Conservation (phyloP, 2,113 vertebrate genomes). For the Seriola aureovittata region DNA sequence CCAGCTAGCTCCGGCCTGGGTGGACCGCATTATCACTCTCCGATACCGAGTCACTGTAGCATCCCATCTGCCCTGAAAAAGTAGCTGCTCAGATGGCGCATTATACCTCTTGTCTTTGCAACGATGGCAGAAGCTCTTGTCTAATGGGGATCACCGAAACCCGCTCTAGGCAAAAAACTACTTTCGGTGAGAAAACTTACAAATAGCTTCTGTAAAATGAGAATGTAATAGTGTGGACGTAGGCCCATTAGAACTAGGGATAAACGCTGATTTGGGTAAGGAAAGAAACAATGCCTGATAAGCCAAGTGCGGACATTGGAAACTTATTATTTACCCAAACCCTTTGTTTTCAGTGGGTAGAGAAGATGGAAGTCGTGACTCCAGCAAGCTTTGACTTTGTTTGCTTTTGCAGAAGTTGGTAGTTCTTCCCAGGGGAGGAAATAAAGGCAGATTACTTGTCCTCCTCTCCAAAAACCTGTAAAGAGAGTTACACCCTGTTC, state of each 20-base stretch:
- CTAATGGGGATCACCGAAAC: too few species aligned
- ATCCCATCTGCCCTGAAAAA: too few species aligned
- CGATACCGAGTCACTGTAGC: too few species aligned
- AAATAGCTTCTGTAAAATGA: too few species aligned
- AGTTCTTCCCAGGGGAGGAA: slow-evolving; percentile 32
- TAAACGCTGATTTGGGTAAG: neutral
- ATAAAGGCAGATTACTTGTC: slow-evolving; percentile 45
- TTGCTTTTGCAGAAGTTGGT: slow-evolving; percentile 22
- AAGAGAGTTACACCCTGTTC: slow-evolving; percentile 51
- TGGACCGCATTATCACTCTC: too few species aligned
- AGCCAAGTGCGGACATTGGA: neutral
- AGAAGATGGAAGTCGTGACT: slow-evolving; percentile 1
- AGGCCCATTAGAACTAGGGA: neutral
- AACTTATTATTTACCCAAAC: neutral
- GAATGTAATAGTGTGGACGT: too few species aligned
- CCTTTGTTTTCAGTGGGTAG: neutral
- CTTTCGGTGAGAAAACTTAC: too few species aligned
- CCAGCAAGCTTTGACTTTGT: slow-evolving; percentile 6
- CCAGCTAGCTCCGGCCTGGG: too few species aligned
- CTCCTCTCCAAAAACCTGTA: slow-evolving; percentile 43
- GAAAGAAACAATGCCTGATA: neutral
- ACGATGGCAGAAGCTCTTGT: too few species aligned
- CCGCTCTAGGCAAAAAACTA: too few species aligned
- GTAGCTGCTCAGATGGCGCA: too few species aligned
- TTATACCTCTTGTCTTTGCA: too few species aligned